Evolutionary conservation across 2,113 vertebrate genomes (phyloP), one percentile per base, ranked within the genome.

Genomic region (Aspidoscelis tigris): DNA sequence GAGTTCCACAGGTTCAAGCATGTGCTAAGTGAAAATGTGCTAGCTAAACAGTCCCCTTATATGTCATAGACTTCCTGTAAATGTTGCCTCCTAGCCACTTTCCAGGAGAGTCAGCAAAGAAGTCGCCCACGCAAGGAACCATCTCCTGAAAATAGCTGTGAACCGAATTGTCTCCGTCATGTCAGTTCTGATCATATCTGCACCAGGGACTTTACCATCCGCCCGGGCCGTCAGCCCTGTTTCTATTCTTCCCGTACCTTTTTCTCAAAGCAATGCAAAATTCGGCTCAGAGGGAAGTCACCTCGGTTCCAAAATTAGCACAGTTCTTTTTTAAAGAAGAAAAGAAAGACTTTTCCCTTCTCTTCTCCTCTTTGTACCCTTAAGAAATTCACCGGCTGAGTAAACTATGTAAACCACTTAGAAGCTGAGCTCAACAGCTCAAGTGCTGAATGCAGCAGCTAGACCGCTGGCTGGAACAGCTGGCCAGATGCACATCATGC

Each of bases 111-210:
- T 69, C 33, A 5, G 21, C 1, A 12, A 22, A n/a, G n/a, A 66
- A 33, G 9, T 73, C 76, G 61, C 61, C 64, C 9, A 53, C 4
- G 14, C 12, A 26, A 66, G 5, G 58, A 50, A 77, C 18, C 8
- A 3, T 3, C 4, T 10, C n/a, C 50, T 69, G 3, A 44, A 84
- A 77, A 84, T 77, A 84, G 33, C 65, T n/a, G 7, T 4, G 1
- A 2, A 55, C 7, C 10, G 3, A 2, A 50, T 4, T 7, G 5
- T 5, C n/a, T 68, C 7, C 7, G 0, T 5, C 12, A 11, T 24
- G 7, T 9, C 7, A 3, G 14, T 7, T 76, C 53, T 69, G 47
- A 70, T 77, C 11, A 2, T 58, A 71, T 55, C 65, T 39, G 7
- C 6, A 3, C 2, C 6, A 10, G 74, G 74, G 75, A 77, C 61